phyloP scores from a whole-genome alignment of 2,113 vertebrate species.

The Etheostoma spectabile region DNA sequence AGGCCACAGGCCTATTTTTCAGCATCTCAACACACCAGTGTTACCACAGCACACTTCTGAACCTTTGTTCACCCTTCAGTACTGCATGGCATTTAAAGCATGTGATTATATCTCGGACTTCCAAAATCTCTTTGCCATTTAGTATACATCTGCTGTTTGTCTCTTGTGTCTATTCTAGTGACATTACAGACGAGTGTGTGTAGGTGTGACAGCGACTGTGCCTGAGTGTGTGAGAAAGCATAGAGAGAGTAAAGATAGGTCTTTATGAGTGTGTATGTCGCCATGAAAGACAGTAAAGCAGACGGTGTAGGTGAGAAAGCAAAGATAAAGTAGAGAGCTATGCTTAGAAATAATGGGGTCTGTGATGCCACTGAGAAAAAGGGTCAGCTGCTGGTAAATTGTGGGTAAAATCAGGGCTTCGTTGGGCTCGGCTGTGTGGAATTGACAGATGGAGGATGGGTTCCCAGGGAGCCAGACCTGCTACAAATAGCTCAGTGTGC shows the following conservation, averaged over 20 bases:
- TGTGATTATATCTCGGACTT: slow-evolving; percentile 19
- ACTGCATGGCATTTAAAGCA: slow-evolving; percentile 23
- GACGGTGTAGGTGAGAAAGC: slow-evolving; percentile 19
- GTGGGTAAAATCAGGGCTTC: slow-evolving; percentile 73
- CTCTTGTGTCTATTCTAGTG: slow-evolving; percentile 47
- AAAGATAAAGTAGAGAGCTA: slow-evolving; percentile 22
- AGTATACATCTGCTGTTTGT: slow-evolving; percentile 36
- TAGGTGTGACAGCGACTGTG: slow-evolving; percentile 59
- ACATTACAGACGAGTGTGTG: slow-evolving; percentile 49
- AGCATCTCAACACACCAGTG: slow-evolving; percentile 40
- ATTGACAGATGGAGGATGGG: slow-evolving; percentile 81
- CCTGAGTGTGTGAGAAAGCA: slow-evolving; percentile 58
- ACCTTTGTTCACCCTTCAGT: slow-evolving; percentile 44
- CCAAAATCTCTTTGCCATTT: slow-evolving; percentile 29
- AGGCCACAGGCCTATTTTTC: slow-evolving; percentile 58
- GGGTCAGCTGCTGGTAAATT: slow-evolving; percentile 76
- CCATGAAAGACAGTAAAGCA: slow-evolving; percentile 5
- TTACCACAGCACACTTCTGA: slow-evolving; percentile 41
- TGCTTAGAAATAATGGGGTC: slow-evolving; percentile 45
- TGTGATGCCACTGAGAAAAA: slow-evolving; percentile 58
- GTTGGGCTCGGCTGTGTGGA: slow-evolving; percentile 56
- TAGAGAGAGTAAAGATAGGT: slow-evolving; percentile 45
- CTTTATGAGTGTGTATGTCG: slow-evolving; percentile 21
- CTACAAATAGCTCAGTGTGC: slow-evolving; percentile 78
- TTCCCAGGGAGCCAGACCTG: slow-evolving; percentile 77